phyloP scores from a whole-genome alignment of 2,797 vertebrate genomes.

The Leptoclinus maculatus region DNA sequence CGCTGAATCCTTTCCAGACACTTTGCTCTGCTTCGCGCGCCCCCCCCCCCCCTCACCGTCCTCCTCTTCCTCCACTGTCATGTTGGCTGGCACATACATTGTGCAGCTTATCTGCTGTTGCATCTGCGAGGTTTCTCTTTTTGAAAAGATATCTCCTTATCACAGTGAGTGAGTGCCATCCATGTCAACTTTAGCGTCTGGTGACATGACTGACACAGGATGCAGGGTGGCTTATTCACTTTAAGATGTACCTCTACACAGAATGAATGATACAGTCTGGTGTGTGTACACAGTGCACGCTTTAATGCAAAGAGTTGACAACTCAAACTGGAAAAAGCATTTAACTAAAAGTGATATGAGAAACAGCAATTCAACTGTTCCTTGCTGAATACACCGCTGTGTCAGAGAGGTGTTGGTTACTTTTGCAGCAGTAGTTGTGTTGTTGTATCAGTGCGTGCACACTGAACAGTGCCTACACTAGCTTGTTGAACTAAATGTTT shows the following conservation, averaged over 20 bases:
- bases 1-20: slow-evolving; percentile 65
- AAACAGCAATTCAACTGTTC: not conserved
- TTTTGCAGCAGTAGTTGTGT: not conserved
- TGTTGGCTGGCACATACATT: slow-evolving; percentile 73
- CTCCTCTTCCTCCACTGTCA: slow-evolving; percentile 60
- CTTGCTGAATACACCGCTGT: not conserved
- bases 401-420: not conserved
- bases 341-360: not conserved
- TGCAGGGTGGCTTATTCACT: not conserved
- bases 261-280: not conserved
- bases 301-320: not conserved
- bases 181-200: slow-evolving; percentile 61
- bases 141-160: slow-evolving; percentile 77
- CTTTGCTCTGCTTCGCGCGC: slow-evolving; percentile 32
- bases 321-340: not conserved
- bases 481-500: not conserved
- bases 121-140: slow-evolving; percentile 61
- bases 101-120: slow-evolving; percentile 72
- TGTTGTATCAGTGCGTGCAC: not conserved
- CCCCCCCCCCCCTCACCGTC: not conserved
- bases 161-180: slow-evolving; percentile 63
- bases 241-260: not conserved
- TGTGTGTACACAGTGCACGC: not conserved
- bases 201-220: slow-evolving; percentile 18
- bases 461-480: not conserved